phyloP scores from a whole-genome alignment of 2,113 vertebrate species.

The Phocoena sinus region DNA sequence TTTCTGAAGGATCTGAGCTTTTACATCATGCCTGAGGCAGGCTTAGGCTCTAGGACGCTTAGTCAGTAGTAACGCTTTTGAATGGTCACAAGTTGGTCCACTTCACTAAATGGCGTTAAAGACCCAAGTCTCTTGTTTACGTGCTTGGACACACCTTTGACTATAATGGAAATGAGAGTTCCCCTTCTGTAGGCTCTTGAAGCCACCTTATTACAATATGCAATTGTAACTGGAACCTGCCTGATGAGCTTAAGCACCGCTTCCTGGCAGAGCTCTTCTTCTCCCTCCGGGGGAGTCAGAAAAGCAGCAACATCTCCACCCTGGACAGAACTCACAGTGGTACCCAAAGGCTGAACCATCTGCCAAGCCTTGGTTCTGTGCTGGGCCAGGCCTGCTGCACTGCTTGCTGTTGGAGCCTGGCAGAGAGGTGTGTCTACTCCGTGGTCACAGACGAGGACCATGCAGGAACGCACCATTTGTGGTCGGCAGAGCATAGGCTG shows the following conservation, averaged over 20 bases:
- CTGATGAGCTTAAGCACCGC: not conserved
- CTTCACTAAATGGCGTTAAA: not conserved
- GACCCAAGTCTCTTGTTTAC: not conserved
- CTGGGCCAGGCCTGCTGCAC: not conserved
- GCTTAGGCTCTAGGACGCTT: not conserved
- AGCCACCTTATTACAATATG: not conserved
- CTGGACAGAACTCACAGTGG: not conserved
- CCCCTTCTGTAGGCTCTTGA: not conserved
- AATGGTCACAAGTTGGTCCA: not conserved
- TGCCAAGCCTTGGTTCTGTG: not conserved
- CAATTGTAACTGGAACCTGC: not conserved
- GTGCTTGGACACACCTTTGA: not conserved
- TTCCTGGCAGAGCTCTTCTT: not conserved
- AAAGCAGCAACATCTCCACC: not conserved
- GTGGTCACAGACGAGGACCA: not conserved
- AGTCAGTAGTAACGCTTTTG: not conserved
- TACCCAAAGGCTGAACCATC: not conserved
- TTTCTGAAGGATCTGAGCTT: not conserved
- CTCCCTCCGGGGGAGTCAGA: not conserved
- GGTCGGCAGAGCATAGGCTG: not conserved
- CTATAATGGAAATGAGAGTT: not conserved
- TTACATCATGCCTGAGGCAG: not conserved
- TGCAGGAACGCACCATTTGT: not conserved
- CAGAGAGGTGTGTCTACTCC: not conserved
- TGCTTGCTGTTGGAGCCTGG: not conserved